Percentiles rank a stretch among this genome's conserved stretches.
phyloP scores from a whole-genome alignment of 2,113 vertebrate species.

The Hemibagrus wyckioides region DNA sequence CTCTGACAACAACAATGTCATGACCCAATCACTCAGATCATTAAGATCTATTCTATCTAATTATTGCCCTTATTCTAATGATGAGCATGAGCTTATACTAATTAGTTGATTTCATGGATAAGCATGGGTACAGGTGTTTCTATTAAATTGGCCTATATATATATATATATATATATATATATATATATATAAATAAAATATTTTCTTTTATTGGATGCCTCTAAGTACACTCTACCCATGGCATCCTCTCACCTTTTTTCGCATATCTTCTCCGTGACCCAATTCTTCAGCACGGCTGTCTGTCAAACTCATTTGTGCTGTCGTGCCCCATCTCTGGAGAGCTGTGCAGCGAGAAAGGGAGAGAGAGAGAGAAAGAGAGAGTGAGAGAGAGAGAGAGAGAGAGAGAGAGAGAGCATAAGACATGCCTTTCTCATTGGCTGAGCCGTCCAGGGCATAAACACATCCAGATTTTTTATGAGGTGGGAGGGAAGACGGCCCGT shows the following conservation, averaged over 20 bases:
- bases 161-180: background rate
- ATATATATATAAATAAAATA: background rate
- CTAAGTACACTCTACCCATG: constrained; percentile 19
- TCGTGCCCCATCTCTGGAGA: constrained; percentile 46
- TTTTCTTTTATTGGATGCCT: background rate
- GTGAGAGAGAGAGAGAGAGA: background rate
- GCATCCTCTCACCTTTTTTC: constrained; percentile 34
- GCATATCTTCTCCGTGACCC: constrained; percentile 50
- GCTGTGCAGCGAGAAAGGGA: constrained; percentile 21
- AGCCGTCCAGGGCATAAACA: constrained; percentile 71
- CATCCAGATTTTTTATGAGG: constrained; percentile 72
- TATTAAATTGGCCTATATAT: background rate
- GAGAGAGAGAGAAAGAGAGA: background rate
- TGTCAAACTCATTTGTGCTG: constrained; percentile 68
- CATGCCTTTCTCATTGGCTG: constrained; percentile 70
- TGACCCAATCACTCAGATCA: background rate
- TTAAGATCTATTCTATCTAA: no score
- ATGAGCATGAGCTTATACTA: background rate
- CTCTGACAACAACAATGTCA: background rate
- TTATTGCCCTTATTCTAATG: background rate
- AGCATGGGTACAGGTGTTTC: background rate
- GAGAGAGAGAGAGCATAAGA: constrained; percentile 13
- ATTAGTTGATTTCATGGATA: background rate
- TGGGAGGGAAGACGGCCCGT: constrained; percentile 68
- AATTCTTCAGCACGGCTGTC: constrained; percentile 53